Base-by-base conservation (phyloP, 2,113 vertebrate genomes). In the Protobothrops flavoviridis region DNA sequence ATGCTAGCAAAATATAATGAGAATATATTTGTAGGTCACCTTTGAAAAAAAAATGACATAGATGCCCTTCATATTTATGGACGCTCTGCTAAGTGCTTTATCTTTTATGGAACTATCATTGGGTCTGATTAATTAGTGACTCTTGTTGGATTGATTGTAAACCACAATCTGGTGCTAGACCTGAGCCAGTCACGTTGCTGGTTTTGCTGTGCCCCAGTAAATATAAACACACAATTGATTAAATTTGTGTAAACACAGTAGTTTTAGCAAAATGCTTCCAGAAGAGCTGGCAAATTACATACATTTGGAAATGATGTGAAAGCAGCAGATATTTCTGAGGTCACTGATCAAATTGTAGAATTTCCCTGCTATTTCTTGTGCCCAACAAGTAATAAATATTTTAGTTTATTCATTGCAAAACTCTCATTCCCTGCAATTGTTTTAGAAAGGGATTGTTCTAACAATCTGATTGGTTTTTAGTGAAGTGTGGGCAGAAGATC, bases 41-140 rank as follows among this genome's bases (percentile, higher is more conserved):
- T 96, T 95, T 95, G 50, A 89, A 59, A 33, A 85, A 85, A 55
- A 56, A 86, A 5, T 23, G 3, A 20, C 4, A 85, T 26, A 88
- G n/a, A 93, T 94, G 64, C 90, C 81, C 91, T 96, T 96, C 94
- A 95, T 93, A 96, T 96, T 96, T 94, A 96, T 90, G 92, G 91
- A 94, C 43, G 95, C 88, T 43, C 87, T 95, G 94, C 93, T 96
- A 94, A 97, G 88, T 93, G 81, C 33, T 21, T 12, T 92, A 94
- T 90, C 94, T 96, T 97, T 97, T 97, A 97, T 90, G 48, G 95
- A 96, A 96, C 93, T 96, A 96, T 98, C 96, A 97, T 97, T 96
- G 96, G 97, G 96, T 96, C 95, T 98, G 97, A 98, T 98, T 98
- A 98, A 98, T 98, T 97, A 97, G 96, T 97, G 97, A 96, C 95